Conservation (phyloP, 2,113 vertebrate genomes). For the Hiodon alosoides region DNA sequence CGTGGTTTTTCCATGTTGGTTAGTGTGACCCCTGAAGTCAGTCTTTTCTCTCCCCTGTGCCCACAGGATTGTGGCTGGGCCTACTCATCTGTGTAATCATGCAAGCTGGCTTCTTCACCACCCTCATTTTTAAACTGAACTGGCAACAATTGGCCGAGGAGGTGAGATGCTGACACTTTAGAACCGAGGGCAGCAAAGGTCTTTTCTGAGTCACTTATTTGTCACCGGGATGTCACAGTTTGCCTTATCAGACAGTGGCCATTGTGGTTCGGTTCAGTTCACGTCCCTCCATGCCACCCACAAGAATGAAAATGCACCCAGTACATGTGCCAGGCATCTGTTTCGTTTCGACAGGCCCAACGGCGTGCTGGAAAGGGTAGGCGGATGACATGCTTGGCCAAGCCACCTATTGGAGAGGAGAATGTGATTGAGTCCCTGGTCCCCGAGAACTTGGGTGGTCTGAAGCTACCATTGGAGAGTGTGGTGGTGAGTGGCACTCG, state of each 20-base stretch:
- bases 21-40: background rate
- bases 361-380: constrained; percentile 45
- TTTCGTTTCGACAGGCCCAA: constrained; percentile 48
- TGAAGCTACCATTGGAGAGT: background rate
- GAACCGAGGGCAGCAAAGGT: background rate
- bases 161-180: constrained; percentile 49
- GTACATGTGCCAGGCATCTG: background rate
- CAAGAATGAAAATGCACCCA: background rate
- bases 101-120: constrained; percentile 66
- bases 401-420: constrained; percentile 14
- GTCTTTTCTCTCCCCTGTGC: background rate
- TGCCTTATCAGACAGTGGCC: no score
- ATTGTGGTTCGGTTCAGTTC: background rate
- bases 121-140: constrained; percentile 68
- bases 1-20: background rate
- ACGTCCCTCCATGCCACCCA: background rate
- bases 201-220: no score
- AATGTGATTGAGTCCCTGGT: constrained; percentile 34
- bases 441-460: background rate
- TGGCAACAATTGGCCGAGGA: constrained; percentile 77
- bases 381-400: constrained; percentile 32
- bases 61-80: constrained; percentile 80
- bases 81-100: constrained; percentile 62
- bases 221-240: no score
- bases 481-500: background rate